Conservation (phyloP, 2,888 invertebrate species). For the Nomada lathburiana region DNA sequence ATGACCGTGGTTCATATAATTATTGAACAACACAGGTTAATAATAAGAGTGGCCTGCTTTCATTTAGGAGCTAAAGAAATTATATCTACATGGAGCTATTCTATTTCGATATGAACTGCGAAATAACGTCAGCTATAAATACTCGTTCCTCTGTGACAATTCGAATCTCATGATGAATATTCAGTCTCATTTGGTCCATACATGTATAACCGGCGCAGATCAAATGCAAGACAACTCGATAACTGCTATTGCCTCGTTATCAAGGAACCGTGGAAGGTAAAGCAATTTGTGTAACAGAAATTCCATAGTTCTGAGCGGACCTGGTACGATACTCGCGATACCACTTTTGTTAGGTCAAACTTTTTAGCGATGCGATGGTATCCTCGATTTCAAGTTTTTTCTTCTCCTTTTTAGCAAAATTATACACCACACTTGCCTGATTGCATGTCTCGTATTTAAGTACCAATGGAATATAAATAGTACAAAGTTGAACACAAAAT, state of each 20-base stretch:
- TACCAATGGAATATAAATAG: too few species aligned
- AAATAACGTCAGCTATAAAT: background rate
- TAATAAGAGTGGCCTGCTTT: too few species aligned
- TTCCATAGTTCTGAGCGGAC: background rate
- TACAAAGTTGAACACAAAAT: background rate
- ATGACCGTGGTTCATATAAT: too few species aligned
- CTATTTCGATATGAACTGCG: background rate
- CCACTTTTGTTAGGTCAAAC: background rate
- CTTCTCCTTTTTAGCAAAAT: too few species aligned
- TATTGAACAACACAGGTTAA: too few species aligned
- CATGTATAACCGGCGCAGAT: background rate
- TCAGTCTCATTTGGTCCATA: background rate
- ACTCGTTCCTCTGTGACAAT: background rate
- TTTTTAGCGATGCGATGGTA: background rate
- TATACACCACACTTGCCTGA: too few species aligned
- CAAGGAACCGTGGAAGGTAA: background rate
- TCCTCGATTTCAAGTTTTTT: background rate
- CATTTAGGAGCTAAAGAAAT: too few species aligned
- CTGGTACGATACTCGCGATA: too few species aligned
- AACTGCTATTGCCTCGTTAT: background rate
- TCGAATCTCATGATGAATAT: conserved; percentile 19
- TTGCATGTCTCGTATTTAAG: too few species aligned
- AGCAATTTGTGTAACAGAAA: background rate
- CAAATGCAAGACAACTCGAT: conserved; percentile 10
- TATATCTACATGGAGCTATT: too few species aligned